phyloP scores from a whole-genome alignment of 2,113 vertebrate species.

The Melanostigma gelatinosum region DNA sequence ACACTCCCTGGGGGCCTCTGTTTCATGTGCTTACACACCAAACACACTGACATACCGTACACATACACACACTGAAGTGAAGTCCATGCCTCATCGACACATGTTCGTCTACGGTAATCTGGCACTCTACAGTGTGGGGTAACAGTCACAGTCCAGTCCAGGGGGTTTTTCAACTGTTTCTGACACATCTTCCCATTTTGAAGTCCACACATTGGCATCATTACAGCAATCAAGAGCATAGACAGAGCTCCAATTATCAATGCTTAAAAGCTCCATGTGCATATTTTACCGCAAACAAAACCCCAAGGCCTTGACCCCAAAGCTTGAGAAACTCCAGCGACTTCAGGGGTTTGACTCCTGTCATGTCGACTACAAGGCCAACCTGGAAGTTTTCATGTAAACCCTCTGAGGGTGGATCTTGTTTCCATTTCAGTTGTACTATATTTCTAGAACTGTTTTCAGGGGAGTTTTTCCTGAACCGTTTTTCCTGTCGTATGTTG shows the following conservation, averaged over 20 bases:
- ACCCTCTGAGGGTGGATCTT: background rate
- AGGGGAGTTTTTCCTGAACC: too few relatives aligned
- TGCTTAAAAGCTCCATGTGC: background rate
- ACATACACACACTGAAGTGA: constrained; percentile 4
- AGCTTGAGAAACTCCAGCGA: background rate
- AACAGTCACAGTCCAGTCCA: background rate
- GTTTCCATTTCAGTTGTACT: constrained; percentile 6
- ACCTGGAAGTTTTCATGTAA: background rate
- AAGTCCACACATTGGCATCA: background rate
- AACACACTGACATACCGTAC: background rate
- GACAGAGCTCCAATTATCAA: background rate
- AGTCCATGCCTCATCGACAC: constrained; percentile 21
- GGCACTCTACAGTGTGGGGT: constrained; percentile 6
- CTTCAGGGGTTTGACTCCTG: background rate
- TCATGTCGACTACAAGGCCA: background rate
- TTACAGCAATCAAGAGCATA: background rate
- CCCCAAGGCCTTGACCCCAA: background rate
- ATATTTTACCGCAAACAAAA: background rate
- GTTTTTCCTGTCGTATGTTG: background rate
- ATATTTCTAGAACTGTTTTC: background rate
- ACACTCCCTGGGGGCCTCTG: constrained; percentile 14
- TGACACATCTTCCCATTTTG: background rate
- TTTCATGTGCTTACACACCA: constrained; percentile 31
- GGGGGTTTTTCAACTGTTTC: constrained; percentile 3
- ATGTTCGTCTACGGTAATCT: constrained; percentile 25